phyloP scores from a whole-genome alignment of 2,888 invertebrate species.

The Sialis lutaria region DNA sequence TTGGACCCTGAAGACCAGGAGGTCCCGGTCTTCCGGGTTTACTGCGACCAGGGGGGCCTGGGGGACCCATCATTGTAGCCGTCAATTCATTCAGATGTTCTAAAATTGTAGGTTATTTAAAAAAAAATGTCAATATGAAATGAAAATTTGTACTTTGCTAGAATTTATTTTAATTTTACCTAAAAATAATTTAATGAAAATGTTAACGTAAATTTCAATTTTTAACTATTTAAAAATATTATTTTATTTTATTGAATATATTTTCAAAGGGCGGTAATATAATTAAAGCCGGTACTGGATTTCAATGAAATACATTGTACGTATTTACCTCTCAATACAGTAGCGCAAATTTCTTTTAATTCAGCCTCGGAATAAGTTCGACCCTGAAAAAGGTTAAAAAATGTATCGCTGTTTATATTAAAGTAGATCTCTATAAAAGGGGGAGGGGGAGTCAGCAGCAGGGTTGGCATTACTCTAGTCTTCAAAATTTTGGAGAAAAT shows the following conservation, averaged over 20 bases:
- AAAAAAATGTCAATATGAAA: slow-evolving; percentile 1
- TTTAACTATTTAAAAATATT: neutral
- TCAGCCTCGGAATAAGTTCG: no score
- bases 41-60: slow-evolving; percentile 45
- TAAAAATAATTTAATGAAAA: neutral
- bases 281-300: no score
- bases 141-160: slow-evolving; percentile 3
- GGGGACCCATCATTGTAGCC: slow-evolving; percentile 40
- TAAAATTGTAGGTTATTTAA: slow-evolving; percentile 18
- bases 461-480: no score
- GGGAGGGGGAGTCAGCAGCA: no score
- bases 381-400: no score
- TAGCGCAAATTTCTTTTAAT: no score
- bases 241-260: no score
- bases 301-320: no score
- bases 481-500: no score
- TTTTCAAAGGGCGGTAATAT: neutral
- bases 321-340: no score
- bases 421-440: no score
- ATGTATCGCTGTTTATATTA: no score
- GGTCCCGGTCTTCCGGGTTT: slow-evolving; percentile 52
- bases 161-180: slow-evolving; percentile 3
- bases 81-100: slow-evolving; percentile 59
- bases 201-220: neutral
- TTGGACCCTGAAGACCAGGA: slow-evolving; percentile 48